These are phyloP conservation scores for Callospermophilus lateralis DNA, from an alignment of 2,113 vertebrate species.

Conservation along the genomic window DNA sequence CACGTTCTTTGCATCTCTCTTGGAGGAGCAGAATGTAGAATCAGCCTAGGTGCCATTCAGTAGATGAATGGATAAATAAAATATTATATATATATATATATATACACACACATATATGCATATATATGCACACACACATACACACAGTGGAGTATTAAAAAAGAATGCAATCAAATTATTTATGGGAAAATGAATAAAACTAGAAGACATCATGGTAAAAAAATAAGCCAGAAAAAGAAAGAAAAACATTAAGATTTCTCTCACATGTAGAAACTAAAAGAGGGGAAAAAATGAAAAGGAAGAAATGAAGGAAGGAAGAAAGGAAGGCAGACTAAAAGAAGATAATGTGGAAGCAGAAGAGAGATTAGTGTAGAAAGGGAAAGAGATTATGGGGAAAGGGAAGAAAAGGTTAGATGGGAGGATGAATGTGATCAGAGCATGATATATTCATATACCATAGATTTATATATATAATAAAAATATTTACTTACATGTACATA, in stretches of 20 bases:
- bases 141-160: not conserved
- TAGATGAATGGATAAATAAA: not conserved
- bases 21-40: not conserved
- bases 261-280: not conserved
- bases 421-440: too few species aligned
- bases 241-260: not conserved
- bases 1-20: not conserved
- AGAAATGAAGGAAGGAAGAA: too few species aligned
- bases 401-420: not conserved
- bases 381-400: not conserved
- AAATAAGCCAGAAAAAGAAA: not conserved
- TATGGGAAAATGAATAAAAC: not conserved
- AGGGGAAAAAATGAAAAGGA: too few species aligned
- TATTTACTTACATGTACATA: too few species aligned
- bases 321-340: not conserved
- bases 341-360: not conserved
- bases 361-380: not conserved
- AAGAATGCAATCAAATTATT: not conserved
- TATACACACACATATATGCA: not conserved
- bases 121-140: too few species aligned
- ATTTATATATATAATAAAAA: too few species aligned
- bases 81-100: not conserved
- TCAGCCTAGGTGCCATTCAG: not conserved
- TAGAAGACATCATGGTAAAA: not conserved
- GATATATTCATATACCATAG: too few species aligned